Base-by-base conservation (phyloP, 2,797 vertebrate genomes). In the Rachycentron canadum region DNA sequence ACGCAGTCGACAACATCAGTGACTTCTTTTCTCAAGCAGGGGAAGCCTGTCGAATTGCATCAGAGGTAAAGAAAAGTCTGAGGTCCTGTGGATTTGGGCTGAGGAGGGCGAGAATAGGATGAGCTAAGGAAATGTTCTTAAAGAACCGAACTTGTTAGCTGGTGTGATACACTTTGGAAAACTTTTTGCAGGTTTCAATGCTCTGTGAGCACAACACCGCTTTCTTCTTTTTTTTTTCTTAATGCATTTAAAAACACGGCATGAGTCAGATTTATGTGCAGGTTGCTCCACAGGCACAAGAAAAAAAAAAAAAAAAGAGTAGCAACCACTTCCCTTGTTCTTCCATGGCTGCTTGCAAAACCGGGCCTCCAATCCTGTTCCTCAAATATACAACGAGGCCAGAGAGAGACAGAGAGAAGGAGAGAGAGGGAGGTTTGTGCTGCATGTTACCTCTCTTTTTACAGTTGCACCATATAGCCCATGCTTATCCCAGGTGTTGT, bases 1-100 rank as follows among this genome's bases (percentile, higher is more conserved):
- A 94, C 73, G 74, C 86, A 90, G 93, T 93, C 93, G 90, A 95
- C 94, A 95, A 94, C 93, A 93, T 94, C 94, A 94, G 87, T 92
- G 91, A 91, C 90, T 90, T 89, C 83, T 93, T 93, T 91, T 89
- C 89, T 91, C 79, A 84, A 88, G 87, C 78, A 81, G 88, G 86
- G 86, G 81, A 88, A 88, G 90, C 89, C 88, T 94, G 92, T 94
- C 91, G 78, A 80, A 89, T 88, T 90, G 90, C 90, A 93, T 94
- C 91, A 92, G 88, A 89, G 78, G 78, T 64, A 61, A 83, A 83
- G 83, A 85, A 73, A 84, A 84, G 83, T 82, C 68, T 85, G 79
- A 78, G 80, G 75, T 89, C 87, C 50, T 69, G 30, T 61, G 73
- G 84, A 83, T 69, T 62, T 77, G 80, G 79, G 72, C 74, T 67